Evolutionary conservation across 2,888 invertebrate genomes (phyloP).

Genomic region (Zele albiditarsus): DNA sequence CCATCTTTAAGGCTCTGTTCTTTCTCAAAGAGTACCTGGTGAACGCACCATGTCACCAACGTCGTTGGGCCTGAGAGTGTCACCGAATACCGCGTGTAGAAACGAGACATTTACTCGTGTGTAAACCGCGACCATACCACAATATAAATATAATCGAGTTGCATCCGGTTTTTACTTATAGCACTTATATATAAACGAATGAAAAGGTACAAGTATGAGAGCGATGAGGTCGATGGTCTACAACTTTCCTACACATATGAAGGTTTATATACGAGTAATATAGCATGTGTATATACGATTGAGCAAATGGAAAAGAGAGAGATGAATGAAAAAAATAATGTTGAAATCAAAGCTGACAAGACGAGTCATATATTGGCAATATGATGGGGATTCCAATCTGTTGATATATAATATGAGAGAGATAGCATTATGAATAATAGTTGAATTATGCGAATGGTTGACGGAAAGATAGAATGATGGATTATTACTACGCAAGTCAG

Average conservation of each 20-base stretch:
- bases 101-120: slow-evolving; percentile 44
- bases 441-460: slow-evolving; percentile 46
- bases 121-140: slow-evolving; percentile 52
- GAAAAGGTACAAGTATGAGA: background rate
- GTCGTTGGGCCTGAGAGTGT: slow-evolving; percentile 36
- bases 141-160: slow-evolving; percentile 46
- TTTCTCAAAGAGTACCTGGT: slow-evolving; percentile 52
- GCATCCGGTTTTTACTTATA: slow-evolving; percentile 34
- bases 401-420: slow-evolving; percentile 28
- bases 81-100: slow-evolving; percentile 41
- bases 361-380: slow-evolving; percentile 15
- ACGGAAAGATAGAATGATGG: slow-evolving; percentile 24
- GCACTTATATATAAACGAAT: background rate
- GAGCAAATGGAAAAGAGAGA: background rate
- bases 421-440: slow-evolving; percentile 48
- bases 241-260: background rate
- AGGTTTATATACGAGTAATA: background rate
- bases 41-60: slow-evolving; percentile 47
- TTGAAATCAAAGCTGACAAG: slow-evolving; percentile 6
- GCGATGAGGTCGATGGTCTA: slow-evolving; percentile 15
- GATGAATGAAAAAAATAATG: background rate
- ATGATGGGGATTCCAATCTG: background rate
- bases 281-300: background rate
- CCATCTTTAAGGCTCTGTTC: slow-evolving; percentile 56
- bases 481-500: slow-evolving; percentile 20